These are phyloP conservation scores for Spinibarbus caldwelli DNA, from an alignment of 2,797 vertebrate species.

Conservation along the genomic window DNA sequence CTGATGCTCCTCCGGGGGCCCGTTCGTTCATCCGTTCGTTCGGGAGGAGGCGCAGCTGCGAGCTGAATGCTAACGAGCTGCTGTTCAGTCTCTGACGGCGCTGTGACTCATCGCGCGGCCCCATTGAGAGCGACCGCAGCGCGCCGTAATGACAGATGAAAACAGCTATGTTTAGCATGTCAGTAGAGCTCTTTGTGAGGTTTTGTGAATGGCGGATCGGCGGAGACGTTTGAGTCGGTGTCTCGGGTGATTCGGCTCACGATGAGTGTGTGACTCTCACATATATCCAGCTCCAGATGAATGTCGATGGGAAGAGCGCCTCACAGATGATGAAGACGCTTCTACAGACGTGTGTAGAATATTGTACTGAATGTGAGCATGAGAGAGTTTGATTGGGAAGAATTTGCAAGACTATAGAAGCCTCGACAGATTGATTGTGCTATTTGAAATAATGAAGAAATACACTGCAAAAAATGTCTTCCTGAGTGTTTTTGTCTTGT, in stretches of 20 bases:
- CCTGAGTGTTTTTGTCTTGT: neutral
- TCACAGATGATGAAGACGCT: neutral
- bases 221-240: slow-evolving; percentile 36
- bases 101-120: no score
- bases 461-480: neutral
- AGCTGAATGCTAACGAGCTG: slow-evolving; percentile 55
- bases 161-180: slow-evolving; percentile 50
- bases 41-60: no score
- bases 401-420: neutral
- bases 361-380: neutral
- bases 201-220: slow-evolving; percentile 56
- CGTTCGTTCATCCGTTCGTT: no score
- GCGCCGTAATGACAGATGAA: slow-evolving; percentile 27
- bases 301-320: neutral
- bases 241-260: slow-evolving; percentile 42
- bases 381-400: neutral
- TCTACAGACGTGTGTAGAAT: neutral
- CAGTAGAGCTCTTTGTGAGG: slow-evolving; percentile 41
- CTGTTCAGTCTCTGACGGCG: slow-evolving; percentile 38
- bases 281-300: slow-evolving; percentile 32
- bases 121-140: no score
- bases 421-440: neutral
- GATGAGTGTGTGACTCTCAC: neutral
- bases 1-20: no score
- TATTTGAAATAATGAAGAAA: neutral